phyloP scores from a whole-genome alignment of 1,140 invertebrate genomes.

The Limonius californicus region DNA sequence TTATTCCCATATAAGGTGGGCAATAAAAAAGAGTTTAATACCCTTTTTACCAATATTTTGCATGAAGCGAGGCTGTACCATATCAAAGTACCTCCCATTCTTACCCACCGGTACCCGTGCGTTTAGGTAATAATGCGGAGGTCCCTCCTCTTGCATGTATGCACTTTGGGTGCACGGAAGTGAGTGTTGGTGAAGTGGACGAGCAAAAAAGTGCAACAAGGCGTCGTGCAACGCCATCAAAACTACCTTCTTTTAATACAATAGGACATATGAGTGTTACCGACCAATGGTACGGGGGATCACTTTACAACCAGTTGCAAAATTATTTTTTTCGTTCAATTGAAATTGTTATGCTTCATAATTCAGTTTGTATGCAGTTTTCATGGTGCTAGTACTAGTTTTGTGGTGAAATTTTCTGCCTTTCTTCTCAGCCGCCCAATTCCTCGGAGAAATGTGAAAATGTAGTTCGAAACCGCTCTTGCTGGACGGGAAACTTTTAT shows the following conservation, averaged over 20 bases:
- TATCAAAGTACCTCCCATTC: constrained; percentile 8
- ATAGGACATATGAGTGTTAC: constrained; percentile 18
- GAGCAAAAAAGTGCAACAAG: neutral
- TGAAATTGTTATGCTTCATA: constrained; percentile 15
- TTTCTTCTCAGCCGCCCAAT: too few relatives aligned
- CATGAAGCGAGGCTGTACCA: neutral
- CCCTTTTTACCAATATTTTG: constrained; percentile 5
- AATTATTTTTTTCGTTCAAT: constrained; percentile 14
- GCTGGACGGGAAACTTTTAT: too few relatives aligned
- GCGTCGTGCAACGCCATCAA: neutral
- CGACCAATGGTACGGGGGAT: constrained; percentile 13
- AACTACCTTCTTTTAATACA: constrained; percentile 19
- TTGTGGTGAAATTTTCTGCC: too few relatives aligned
- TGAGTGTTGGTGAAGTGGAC: neutral
- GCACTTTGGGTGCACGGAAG: constrained; percentile 1
- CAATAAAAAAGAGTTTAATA: constrained; percentile 8
- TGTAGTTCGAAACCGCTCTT: too few relatives aligned
- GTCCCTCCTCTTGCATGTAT: constrained; percentile 12
- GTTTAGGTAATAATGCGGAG: constrained; percentile 6
- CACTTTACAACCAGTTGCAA: constrained; percentile 18
- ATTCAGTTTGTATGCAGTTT: constrained; percentile 11
- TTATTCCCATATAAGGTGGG: neutral
- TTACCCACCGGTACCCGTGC: neutral
- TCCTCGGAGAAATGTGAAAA: too few relatives aligned
- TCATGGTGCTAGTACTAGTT: constrained; percentile 3